Evolutionary conservation across 2,797 vertebrate species (phyloP), one percentile per base, ranked within the genome.

Genomic region (Diglossa cyanea): DNA sequence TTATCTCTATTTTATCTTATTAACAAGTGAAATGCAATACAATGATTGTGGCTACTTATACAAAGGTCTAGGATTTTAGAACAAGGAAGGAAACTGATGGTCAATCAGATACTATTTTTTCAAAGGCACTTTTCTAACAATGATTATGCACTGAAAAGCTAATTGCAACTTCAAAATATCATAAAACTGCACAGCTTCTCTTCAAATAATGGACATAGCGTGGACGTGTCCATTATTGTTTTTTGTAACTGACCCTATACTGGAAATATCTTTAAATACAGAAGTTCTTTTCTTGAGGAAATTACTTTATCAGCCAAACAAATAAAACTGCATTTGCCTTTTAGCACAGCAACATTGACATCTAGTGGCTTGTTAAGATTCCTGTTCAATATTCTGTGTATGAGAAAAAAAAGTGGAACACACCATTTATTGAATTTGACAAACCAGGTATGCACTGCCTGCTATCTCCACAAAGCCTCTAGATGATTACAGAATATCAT

Each of bases 281-380:
- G 24, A 90, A 76, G 26, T 66, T 51, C 24, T 91, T 91, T 86
- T 90, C 91, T 66, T 73, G 66, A 93, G 39, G 83, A 73, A 72
- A 73, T 91, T 66, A 73, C 50, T 90, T 79, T 91, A 88, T 81
- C 68, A 91, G 94, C 89, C 95, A 95, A 93, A 97, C 76, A 97
- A 96, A 93, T 95, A 75, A 63, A 89, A 81, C 17, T 47, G 39
- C 11, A 58, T 84, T 83, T 88, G 55, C 17, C 47, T 70, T 88
- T 90, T 30, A 86, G 54, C 82, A 91, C 72, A 86, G 68, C 94
- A 94, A 96, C 73, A 90, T 84, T 88, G 95, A 96, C 95, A 96
- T 40, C 94, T 96, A 96, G 96, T 94, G 95, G 94, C 58, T 91
- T 80, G 31, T 83, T 86, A 57, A 79, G 73, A n/a, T 33, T 45